These are phyloP conservation scores for Desmophyllum pertusum DNA, from an alignment of 92 coral and sea anemone species.

Conservation along the genomic window DNA sequence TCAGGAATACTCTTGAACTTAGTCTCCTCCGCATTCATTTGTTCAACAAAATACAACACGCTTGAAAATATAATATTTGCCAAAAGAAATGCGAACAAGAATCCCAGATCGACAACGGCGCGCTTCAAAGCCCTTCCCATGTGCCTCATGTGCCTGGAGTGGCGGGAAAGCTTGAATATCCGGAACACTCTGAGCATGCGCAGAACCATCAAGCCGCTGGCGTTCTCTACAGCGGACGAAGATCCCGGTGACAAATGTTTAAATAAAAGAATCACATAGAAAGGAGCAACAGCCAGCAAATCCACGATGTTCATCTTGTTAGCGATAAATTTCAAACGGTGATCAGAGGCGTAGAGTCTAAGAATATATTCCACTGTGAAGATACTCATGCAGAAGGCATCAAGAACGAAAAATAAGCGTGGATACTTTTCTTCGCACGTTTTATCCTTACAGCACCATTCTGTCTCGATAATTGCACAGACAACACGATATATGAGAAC, in stretches of 20 bases:
- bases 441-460: conserved; percentile 56
- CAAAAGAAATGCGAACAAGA: conserved; percentile 80
- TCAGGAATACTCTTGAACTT: conserved; percentile 86
- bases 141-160: conserved; percentile 84
- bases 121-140: conserved; percentile 83
- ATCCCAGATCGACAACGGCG: conserved; percentile 85
- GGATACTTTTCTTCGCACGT: conserved; percentile 79
- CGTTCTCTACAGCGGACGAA: conserved; percentile 56
- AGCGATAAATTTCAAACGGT: conserved; percentile 57
- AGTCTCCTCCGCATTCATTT: conserved; percentile 45
- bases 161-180: conserved; percentile 90
- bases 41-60: conserved; percentile 77
- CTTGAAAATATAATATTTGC: conserved; percentile 92
- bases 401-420: conserved; percentile 63
- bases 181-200: conserved; percentile 88
- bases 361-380: conserved; percentile 83
- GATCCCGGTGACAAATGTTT: conserved; percentile 48
- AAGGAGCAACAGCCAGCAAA: conserved; percentile 80
- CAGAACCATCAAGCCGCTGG: conserved; percentile 73
- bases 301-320: conserved; percentile 84
- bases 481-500: conserved; percentile 77
- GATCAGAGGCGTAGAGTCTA: conserved; percentile 81
- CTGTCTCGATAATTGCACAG: conserved; percentile 72
- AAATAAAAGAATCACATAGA: conserved; percentile 71
- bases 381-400: conserved; percentile 76